A percentile compares a stretch with the other conserved stretches of the same genome.
Conservation (phyloP, 2,797 vertebrate genomes). For the Hylomyscus alleni region DNA sequence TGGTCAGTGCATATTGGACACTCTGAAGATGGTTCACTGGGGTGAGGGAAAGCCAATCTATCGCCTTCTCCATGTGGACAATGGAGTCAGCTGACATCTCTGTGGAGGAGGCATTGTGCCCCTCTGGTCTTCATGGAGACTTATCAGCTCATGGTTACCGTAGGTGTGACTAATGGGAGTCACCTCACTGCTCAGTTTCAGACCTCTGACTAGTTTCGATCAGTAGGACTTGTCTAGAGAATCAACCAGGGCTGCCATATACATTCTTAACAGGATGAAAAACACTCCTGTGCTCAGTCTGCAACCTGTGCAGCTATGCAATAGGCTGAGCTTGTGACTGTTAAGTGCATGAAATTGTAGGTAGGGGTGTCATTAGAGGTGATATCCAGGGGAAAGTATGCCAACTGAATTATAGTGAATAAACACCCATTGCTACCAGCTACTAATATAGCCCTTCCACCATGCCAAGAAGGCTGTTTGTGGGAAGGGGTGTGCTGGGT, state of each 20-base stretch:
- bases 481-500: background rate
- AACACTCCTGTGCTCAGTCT: background rate
- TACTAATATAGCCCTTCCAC: background rate
- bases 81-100: background rate
- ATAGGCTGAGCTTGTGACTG: background rate
- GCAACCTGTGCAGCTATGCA: background rate
- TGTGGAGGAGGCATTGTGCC: background rate
- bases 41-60: background rate
- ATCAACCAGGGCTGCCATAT: background rate
- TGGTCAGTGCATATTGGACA: background rate
- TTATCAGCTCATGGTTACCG: background rate
- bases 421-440: background rate
- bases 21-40: background rate
- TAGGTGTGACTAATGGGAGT: background rate
- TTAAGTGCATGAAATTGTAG: background rate
- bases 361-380: background rate
- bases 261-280: background rate
- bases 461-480: background rate
- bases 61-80: background rate
- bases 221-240: background rate
- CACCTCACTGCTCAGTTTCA: background rate
- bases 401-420: constrained; percentile 25
- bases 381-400: background rate
- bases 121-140: background rate
- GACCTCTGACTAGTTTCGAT: background rate